Evolutionary conservation across 2,888 invertebrate genomes (phyloP).

Genomic region (Boloria euphrosyne): DNA sequence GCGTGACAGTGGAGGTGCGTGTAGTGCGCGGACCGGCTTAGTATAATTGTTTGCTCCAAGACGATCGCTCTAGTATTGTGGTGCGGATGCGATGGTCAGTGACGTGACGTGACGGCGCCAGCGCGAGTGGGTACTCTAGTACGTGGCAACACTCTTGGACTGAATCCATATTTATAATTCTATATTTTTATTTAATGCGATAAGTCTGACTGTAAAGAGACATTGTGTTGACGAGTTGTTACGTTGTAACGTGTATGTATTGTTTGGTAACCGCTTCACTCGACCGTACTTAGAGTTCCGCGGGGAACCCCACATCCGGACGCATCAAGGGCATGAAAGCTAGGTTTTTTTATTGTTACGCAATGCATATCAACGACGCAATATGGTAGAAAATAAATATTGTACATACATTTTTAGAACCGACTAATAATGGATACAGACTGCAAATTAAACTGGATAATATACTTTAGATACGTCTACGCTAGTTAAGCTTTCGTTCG

Average conservation of each 20-base stretch:
- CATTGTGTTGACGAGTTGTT: slow-evolving; percentile 70
- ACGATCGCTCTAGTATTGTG: slow-evolving; percentile 43
- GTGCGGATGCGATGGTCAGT: slow-evolving; percentile 25
- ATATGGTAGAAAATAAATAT: slow-evolving; percentile 82
- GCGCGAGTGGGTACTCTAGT: slow-evolving; percentile 35
- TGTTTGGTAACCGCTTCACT: slow-evolving; percentile 75
- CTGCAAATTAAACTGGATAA: slow-evolving; percentile 75
- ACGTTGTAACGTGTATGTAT: slow-evolving; percentile 74
- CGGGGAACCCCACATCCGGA: slow-evolving; percentile 59
- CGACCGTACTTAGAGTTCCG: slow-evolving; percentile 73
- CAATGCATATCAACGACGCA: slow-evolving; percentile 83
- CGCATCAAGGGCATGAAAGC: slow-evolving; percentile 74
- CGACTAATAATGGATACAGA: slow-evolving; percentile 77
- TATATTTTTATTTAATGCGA: slow-evolving; percentile 80
- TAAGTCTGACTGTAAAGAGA: slow-evolving; percentile 80
- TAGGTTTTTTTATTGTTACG: slow-evolving; percentile 82
- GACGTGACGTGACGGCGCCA: slow-evolving; percentile 26
- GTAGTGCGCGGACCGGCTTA: slow-evolving; percentile 35
- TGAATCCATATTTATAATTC: slow-evolving; percentile 76
- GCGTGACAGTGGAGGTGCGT: slow-evolving; percentile 26
- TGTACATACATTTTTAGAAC: slow-evolving; percentile 78
- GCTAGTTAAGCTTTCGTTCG: slow-evolving; percentile 78
- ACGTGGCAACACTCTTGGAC: slow-evolving; percentile 55
- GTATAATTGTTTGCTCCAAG: slow-evolving; percentile 43
- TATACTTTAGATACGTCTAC: slow-evolving; percentile 79